Base-by-base conservation (phyloP, 2,113 vertebrate genomes). In the Pygoscelis antarcticus region DNA sequence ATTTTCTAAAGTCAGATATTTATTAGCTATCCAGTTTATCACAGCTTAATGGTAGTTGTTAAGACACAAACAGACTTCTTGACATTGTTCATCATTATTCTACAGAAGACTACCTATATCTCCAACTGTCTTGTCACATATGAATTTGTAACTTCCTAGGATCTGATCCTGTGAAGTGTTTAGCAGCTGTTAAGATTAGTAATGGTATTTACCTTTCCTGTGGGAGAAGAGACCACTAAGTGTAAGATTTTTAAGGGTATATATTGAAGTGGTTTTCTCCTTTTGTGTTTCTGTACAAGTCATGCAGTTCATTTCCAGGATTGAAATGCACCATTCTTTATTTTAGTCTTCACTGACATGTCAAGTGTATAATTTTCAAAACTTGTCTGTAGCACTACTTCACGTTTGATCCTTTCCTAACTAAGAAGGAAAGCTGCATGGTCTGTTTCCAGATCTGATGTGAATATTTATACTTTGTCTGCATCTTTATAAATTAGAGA, bases 391-490 rank as follows among this genome's bases (percentile, higher is more conserved):
- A 94, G 75, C 70, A 61, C 49, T 87, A 3, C 93, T 95, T 97
- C 92, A 95, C 1, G 8, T 92, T 96, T 93, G 95, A 85, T 95
- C 83, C 93, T 94, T 96, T 96, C 72, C 58, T 84, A 96, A 93
- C 7, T 44, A 95, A 94, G 95, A 96, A 80, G 46, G 85, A 95
- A 96, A 82, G 8, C 40, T 82, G 27, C 34, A 57, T 38, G 61
- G 57, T 87, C 97, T 98, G 64, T 97, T 98, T 97, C 94, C 23
- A 76, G 95, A 85, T 47, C 44, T 96, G 69, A 89, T 10, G 66
- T 97, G 96, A 97, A 97, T 98, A 98, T 98, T 98, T 98, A 96
- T 97, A 90, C 26, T 27, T 97, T 62, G 76, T 85, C 90, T 90
- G 84, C 81, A 87, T 97, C 89, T 95, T 96, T 95, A 87, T 90